Evolutionary conservation across 92 coral and sea anemone genomes (phyloP).

Genomic region (Zoanthus gigantus): DNA sequence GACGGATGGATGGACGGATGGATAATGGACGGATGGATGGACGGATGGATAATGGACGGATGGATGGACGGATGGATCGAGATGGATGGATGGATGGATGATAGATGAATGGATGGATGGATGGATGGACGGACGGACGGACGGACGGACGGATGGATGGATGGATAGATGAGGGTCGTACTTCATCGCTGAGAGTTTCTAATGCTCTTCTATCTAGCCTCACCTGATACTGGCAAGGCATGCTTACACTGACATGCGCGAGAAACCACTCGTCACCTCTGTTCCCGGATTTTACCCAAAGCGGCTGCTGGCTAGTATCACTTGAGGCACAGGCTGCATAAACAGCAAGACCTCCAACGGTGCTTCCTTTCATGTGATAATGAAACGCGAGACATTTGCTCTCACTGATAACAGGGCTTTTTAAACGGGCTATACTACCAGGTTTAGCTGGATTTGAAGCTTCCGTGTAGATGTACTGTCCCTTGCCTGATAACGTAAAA

Average conservation of each 20-base stretch:
- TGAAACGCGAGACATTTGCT: conserved; percentile 17
- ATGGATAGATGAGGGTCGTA: too few species aligned
- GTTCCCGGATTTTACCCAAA: conserved; percentile 29
- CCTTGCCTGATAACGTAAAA: neutral
- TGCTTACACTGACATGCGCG: conserved; percentile 15
- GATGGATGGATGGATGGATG: too few species aligned
- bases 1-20: too few species aligned
- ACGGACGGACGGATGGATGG: neutral
- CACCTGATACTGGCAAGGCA: conserved; percentile 31
- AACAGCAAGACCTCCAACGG: conserved; percentile 17
- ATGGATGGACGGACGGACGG: neutral
- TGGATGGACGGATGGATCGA: too few species aligned
- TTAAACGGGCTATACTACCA: conserved; percentile 16
- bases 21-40: too few species aligned
- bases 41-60: too few species aligned
- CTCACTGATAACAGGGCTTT: conserved; percentile 9
- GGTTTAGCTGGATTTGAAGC: conserved; percentile 29
- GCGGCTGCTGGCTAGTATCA: neutral
- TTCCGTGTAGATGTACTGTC: conserved; percentile 24
- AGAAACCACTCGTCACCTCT: conserved; percentile 27
- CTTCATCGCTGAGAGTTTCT: too few species aligned
- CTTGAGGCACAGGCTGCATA: conserved; percentile 10
- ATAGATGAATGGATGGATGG: too few species aligned
- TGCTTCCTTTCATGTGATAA: conserved; percentile 27
- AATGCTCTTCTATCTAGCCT: too few species aligned